Evolutionary conservation across 2,888 invertebrate species (phyloP), one percentile per base, ranked within the genome.

Genomic region (Drosophila ochracea): DNA sequence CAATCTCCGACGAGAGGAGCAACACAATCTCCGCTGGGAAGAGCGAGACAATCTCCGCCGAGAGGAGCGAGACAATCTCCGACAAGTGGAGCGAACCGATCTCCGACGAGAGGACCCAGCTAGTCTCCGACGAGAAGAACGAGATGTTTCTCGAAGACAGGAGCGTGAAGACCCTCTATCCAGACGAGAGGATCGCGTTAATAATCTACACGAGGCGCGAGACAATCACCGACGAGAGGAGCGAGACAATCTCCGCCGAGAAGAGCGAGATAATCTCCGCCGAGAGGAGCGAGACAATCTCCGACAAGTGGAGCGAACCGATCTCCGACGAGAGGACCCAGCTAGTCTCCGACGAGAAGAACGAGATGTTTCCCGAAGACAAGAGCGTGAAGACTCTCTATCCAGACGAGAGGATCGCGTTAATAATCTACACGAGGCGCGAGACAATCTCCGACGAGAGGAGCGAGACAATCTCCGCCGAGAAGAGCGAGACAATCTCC

Each of bases 341-440:
- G 13, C 9, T 3, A 21, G 13, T 43, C 1, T 43, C 13, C 21
- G 3, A 21, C 21, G 21, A 43, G 43, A 21, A 13, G 35, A 35
- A 13, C 35, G 35, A 11, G 33, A 33, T 1, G 11, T 0, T 11
- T 58, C 43, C 9, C 67, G 54, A 21, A 28, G 43, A 41, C 31
- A 55, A 10, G 33, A 69, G 1, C 62, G 59, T 4, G 61, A 61
- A 41, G 19, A n/a, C 11, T 10, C 7, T 37, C 19, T 37, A 6
- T 28, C 25, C 6, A 37, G 25, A n/a, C 60, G 35, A 11, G 49
- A 35, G 16, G 16, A 33, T 21, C 33, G 35, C 19, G 6, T n/a
- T 13, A 47, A 59, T 4, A 28, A 10, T 31, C 10, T 31, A 31
- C 3, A 10, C 3, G 31, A 10, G 10, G 31, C 9, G 10, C 31